Evolutionary conservation across 2,888 invertebrate species (phyloP).

Genomic region (Rhopalosiphum nymphaeae): DNA sequence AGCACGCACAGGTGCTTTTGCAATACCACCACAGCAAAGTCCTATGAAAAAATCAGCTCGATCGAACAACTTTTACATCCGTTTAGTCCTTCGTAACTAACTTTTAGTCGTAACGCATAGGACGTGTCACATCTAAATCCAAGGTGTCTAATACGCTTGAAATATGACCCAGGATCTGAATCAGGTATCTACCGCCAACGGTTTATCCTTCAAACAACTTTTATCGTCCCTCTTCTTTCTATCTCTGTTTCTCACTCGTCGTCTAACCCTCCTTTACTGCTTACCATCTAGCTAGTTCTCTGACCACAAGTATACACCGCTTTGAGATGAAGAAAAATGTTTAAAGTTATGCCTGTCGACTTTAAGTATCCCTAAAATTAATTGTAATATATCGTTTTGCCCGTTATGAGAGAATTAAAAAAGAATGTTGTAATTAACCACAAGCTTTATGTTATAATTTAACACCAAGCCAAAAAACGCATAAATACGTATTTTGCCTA

Average conservation of each 20-base stretch:
- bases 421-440: neutral
- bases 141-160: constrained; percentile 51
- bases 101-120: constrained; percentile 42
- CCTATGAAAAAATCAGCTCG: constrained; percentile 38
- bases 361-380: constrained; percentile 28
- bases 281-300: neutral
- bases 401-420: constrained; percentile 17
- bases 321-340: constrained; percentile 49
- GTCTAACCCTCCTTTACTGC: neutral
- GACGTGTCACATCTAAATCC: constrained; percentile 50
- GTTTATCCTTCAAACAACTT: constrained; percentile 55
- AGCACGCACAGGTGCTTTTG: constrained; percentile 9
- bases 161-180: constrained; percentile 52
- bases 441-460: neutral
- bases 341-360: constrained; percentile 17
- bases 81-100: constrained; percentile 42
- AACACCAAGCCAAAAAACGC: neutral
- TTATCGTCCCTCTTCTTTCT: constrained; percentile 1
- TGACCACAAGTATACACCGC: neutral
- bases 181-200: constrained; percentile 26
- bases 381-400: constrained; percentile 43
- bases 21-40: constrained; percentile 25
- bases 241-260: neutral
- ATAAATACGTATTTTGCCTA: neutral
- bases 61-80: constrained; percentile 56